Conservation (phyloP, 2,113 vertebrate genomes). For the Microcebus lehilahytsara region DNA sequence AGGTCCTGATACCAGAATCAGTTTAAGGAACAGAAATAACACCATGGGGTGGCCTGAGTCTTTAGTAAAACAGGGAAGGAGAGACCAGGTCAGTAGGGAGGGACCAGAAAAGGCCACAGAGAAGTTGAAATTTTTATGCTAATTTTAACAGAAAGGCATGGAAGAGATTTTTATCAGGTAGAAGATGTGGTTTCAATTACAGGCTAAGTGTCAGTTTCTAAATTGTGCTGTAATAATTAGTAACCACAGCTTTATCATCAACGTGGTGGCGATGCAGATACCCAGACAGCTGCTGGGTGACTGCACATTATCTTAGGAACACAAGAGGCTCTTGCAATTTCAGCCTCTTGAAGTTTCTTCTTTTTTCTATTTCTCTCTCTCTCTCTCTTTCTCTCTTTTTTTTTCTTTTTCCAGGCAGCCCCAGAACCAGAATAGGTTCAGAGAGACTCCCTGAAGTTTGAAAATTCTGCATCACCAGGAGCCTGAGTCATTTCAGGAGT, state of each 20-base stretch:
- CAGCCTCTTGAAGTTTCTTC: neutral
- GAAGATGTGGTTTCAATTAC: neutral
- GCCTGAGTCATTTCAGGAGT: neutral
- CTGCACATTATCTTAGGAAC: neutral
- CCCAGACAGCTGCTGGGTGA: neutral
- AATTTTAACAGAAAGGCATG: neutral
- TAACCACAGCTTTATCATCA: neutral
- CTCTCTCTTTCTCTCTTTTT: too few species aligned
- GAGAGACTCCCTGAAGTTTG: neutral
- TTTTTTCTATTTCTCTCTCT: too few species aligned
- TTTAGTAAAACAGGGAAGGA: neutral
- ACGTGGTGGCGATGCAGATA: neutral
- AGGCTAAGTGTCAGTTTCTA: neutral
- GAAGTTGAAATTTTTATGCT: neutral
- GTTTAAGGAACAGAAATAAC: neutral
- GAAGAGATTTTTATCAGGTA: neutral
- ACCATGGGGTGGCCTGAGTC: neutral
- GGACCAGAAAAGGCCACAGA: neutral
- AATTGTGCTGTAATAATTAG: neutral
- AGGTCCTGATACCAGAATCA: neutral
- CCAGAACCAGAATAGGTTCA: too few species aligned
- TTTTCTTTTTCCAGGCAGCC: too few species aligned
- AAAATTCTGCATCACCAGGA: neutral
- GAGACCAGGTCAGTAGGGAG: neutral
- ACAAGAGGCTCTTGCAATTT: neutral